Base-by-base conservation (phyloP, 2,888 invertebrate genomes). In the Melanchra persicariae region DNA sequence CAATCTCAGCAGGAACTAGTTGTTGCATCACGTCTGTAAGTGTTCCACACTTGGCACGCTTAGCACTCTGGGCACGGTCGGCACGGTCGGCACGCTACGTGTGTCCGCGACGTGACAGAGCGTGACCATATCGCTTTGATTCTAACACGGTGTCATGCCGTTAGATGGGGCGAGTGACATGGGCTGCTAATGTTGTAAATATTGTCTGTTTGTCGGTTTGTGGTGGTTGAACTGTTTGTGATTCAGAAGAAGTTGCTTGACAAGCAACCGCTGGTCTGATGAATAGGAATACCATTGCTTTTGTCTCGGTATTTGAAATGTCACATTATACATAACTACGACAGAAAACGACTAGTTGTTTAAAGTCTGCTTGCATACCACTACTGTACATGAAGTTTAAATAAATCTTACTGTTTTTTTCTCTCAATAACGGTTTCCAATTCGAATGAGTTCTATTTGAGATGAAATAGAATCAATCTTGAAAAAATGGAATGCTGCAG, bases 101-200 rank as follows among this genome's bases (percentile, higher is more conserved):
- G 69, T 65, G 34, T 45, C 52, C 30, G 52, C 34, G 54, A 74
- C 74, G 78, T 78, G 78, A 54, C 61, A 10, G 47, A 26, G 59
- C 64, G 74, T 74, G 74, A 74, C 70, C 74, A 74, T 49, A 58
- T 57, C 52, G 74, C 64, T 62, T 70, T 59, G 78, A 74, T 70
- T 78, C 58, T 59, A 30, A 67, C 77, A 74, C 34, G 30, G 49
- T 69, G 57, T 65, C 78, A 45, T 30, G n/a, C 34, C 19, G 47
- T 61, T 30, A 58, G 19, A 37, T n/a, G 43, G 17, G 26, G 37
- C 45, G 10, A 47, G 73, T 52, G 65, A 51, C 58, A 37, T 47
- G 49, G 40, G 15, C 2, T 3, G 10, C n/a, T 59, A 54, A 63
- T 62, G 34, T 51, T 62, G 15, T 40, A 22, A n/a, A n/a, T 30